Evolutionary conservation across 1,140 invertebrate species (phyloP).

Genomic region (Cydia splendana): DNA sequence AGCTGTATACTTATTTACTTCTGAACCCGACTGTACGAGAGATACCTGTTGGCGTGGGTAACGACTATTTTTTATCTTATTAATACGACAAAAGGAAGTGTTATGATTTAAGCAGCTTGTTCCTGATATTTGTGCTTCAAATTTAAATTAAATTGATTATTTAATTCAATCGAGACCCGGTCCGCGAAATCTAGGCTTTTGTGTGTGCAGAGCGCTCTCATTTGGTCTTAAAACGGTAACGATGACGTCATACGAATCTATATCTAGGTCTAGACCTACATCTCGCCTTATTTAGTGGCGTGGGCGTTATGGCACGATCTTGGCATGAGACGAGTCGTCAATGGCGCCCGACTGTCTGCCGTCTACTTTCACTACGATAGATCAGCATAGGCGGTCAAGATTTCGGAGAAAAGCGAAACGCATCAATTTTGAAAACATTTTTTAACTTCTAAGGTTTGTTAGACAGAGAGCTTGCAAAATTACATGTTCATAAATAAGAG

Average conservation of each 20-base stretch:
- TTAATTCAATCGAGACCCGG: not conserved
- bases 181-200: not conserved
- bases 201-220: not conserved
- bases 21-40: too few relatives aligned
- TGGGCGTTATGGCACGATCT: conserved; percentile 49
- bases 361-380: conserved; percentile 41
- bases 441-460: too few relatives aligned
- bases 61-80: too few relatives aligned
- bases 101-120: too few relatives aligned
- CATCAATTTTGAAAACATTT: too few relatives aligned
- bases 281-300: conserved; percentile 31
- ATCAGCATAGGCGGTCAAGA: not conserved
- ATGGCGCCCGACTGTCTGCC: conserved; percentile 69
- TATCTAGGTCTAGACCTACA: not conserved
- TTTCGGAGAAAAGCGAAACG: not conserved
- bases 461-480: too few relatives aligned
- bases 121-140: too few relatives aligned
- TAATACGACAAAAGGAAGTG: too few relatives aligned
- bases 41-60: too few relatives aligned
- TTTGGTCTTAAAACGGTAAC: not conserved
- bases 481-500: too few relatives aligned
- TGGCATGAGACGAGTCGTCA: conserved; percentile 33
- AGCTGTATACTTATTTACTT: too few relatives aligned
- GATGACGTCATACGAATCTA: conserved; percentile 14
- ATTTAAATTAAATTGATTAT: too few relatives aligned